phyloP scores from a whole-genome alignment of 2,113 vertebrate genomes.

The Gallinago undulata region DNA sequence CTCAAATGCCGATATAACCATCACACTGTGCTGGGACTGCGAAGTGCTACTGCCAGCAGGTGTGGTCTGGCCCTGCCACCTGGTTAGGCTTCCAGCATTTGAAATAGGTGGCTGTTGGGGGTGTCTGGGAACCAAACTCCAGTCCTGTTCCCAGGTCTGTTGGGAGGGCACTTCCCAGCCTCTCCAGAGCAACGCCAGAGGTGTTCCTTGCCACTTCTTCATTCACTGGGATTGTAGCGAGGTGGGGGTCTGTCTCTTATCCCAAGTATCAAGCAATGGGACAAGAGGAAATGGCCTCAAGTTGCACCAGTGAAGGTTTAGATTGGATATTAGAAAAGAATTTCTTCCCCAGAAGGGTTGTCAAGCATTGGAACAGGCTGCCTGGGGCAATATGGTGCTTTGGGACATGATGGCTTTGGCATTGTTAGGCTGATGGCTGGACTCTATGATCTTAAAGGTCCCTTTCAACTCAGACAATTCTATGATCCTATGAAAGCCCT shows the following conservation, averaged over 20 bases:
- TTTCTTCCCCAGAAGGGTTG: neutral
- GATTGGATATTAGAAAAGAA: neutral
- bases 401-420: neutral
- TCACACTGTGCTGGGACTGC: neutral
- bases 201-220: neutral
- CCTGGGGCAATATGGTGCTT: neutral
- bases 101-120: neutral
- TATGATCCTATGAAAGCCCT: neutral
- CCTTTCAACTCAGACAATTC: neutral
- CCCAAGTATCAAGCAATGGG: neutral
- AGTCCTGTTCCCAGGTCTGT: fast-evolving
- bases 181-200: neutral
- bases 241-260: neutral
- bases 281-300: neutral
- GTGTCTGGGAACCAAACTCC: neutral
- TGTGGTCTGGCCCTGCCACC: neutral
- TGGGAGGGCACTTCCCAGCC: fast-evolving
- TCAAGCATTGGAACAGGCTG: neutral
- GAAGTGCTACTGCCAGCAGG: neutral
- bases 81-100: neutral
- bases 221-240: neutral
- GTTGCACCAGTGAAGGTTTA: neutral
- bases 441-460: neutral
- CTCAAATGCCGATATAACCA: fast-evolving
- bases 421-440: neutral